Percentiles rank a stretch among this genome's conserved stretches.
Evolutionary conservation across 2,888 invertebrate genomes (phyloP).

Genomic region (Apeira syringaria): DNA sequence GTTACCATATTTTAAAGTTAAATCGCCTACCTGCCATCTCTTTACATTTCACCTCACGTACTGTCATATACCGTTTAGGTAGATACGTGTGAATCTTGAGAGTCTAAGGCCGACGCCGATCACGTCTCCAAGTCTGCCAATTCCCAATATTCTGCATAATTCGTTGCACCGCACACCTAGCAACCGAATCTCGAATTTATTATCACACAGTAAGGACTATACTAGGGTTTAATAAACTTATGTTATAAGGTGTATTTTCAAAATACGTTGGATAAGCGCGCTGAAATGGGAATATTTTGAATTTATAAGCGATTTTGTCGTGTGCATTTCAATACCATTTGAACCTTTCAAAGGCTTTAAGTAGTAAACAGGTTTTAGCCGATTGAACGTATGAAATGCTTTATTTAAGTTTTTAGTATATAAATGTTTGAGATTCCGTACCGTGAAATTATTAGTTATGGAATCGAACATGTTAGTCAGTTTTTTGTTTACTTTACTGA

Average conservation of each 20-base stretch:
- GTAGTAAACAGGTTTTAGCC: slow-evolving; percentile 36
- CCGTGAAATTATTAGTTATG: too few relatives aligned
- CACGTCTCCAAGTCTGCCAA: slow-evolving; percentile 57
- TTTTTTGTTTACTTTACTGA: too few relatives aligned
- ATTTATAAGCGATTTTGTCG: slow-evolving; percentile 47
- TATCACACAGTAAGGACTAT: slow-evolving; percentile 9
- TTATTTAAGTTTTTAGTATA: too few relatives aligned
- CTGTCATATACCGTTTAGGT: slow-evolving; percentile 44
- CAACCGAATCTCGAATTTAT: slow-evolving; percentile 13
- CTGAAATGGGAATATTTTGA: slow-evolving; percentile 42
- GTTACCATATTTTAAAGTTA: slow-evolving; percentile 12
- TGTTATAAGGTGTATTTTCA: slow-evolving; percentile 3
- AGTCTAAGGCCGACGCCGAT: slow-evolving; percentile 41
- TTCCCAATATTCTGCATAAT: slow-evolving; percentile 61
- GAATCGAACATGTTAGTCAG: too few relatives aligned
- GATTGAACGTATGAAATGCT: slow-evolving; percentile 23
- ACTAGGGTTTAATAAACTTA: background rate
- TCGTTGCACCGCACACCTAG: slow-evolving; percentile 24
- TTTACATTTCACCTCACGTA: slow-evolving; percentile 39
- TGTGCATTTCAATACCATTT: slow-evolving; percentile 51
- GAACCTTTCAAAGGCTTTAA: slow-evolving; percentile 35
- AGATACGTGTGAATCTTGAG: slow-evolving; percentile 35
- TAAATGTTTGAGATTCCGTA: too few relatives aligned
- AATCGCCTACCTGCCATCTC: slow-evolving; percentile 20
- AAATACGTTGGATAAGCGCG: slow-evolving; percentile 22